phyloP scores from a whole-genome alignment of 2,797 vertebrate genomes.

The Bradypus variegatus region DNA sequence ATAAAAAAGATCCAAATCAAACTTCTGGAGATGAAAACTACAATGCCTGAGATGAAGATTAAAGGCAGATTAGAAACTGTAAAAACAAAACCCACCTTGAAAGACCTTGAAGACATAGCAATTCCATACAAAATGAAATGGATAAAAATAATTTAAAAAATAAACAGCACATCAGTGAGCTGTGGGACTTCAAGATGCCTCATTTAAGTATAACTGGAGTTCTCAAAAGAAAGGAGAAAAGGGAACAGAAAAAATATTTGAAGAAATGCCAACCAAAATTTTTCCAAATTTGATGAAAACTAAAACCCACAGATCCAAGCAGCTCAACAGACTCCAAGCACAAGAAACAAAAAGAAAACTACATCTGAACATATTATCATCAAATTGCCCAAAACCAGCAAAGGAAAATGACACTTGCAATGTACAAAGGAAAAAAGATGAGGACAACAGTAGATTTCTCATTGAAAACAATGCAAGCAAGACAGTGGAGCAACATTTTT shows the following conservation, averaged over 20 bases:
- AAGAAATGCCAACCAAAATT: background rate
- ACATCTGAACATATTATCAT: background rate
- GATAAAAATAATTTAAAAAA: background rate
- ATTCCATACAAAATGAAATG: background rate
- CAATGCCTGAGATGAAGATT: too few species aligned
- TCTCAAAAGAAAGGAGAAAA: background rate
- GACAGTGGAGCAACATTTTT: background rate
- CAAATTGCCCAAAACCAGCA: background rate
- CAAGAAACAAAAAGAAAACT: background rate
- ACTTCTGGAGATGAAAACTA: too few species aligned
- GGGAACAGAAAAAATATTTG: background rate
- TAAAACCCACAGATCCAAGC: background rate
- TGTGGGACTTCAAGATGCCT: background rate
- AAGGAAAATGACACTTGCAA: background rate
- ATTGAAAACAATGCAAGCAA: background rate
- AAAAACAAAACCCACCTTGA: too few species aligned
- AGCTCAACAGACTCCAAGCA: background rate
- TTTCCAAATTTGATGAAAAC: background rate
- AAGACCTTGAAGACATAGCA: background rate
- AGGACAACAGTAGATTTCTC: background rate
- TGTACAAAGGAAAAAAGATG: background rate
- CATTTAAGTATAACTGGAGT: background rate
- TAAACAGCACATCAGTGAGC: background rate
- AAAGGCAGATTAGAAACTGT: too few species aligned
- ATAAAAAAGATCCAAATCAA: too few species aligned